A percentile compares a stretch with the other conserved stretches of the same genome.
Evolutionary conservation across 2,113 vertebrate genomes (phyloP).

Genomic region (Procavia capensis): DNA sequence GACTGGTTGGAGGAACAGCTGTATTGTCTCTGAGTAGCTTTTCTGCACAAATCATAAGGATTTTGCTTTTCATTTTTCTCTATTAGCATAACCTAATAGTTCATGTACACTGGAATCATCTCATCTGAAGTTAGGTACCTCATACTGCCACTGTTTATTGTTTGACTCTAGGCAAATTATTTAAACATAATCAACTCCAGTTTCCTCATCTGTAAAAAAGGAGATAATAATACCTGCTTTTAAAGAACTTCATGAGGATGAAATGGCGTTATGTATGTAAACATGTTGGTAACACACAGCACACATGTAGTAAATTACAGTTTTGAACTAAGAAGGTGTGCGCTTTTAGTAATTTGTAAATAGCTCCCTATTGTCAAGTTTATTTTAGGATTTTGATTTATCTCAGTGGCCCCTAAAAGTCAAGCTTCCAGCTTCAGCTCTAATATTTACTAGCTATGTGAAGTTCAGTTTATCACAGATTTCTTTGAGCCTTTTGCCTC

Average conservation of each 20-base stretch:
- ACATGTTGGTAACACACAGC: not conserved
- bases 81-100: not conserved
- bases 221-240: not conserved
- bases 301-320: not conserved
- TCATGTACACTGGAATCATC: not conserved
- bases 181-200: not conserved
- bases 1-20: not conserved
- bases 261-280: not conserved
- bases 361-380: conserved; percentile 9
- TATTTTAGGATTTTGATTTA: conserved; percentile 32
- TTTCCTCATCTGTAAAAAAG: not conserved
- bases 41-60: not conserved
- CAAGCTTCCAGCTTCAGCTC: not conserved
- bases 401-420: not conserved
- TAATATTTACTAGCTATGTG: not conserved
- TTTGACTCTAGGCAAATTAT: not conserved
- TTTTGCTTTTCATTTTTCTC: not conserved
- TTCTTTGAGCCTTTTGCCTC: not conserved
- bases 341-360: not conserved
- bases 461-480: not conserved
- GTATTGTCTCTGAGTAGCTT: not conserved
- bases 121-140: not conserved
- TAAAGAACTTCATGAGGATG: not conserved
- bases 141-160: not conserved
- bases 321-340: not conserved